Evolutionary conservation across 2,113 vertebrate genomes (phyloP).

Genomic region (Oceanites oceanicus): DNA sequence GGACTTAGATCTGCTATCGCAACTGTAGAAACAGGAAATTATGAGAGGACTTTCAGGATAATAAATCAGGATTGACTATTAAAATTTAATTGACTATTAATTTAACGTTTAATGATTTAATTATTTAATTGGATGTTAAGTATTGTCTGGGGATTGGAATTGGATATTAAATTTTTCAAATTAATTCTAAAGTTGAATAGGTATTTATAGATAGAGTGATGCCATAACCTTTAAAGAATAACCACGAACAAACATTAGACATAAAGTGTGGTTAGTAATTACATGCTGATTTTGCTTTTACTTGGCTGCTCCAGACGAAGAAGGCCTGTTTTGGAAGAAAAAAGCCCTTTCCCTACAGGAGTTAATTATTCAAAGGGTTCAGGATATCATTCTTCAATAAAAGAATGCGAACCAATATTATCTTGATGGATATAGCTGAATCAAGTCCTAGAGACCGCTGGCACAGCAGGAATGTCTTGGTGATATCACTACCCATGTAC

Average conservation of each 20-base stretch:
- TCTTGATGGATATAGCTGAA: not conserved
- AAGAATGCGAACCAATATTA: not conserved
- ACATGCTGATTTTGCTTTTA: not conserved
- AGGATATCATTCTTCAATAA: not conserved
- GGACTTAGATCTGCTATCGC: not conserved
- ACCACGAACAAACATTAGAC: not conserved
- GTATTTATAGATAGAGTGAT: not conserved
- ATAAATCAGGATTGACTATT: not conserved
- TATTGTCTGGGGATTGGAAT: not conserved
- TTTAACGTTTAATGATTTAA: not conserved
- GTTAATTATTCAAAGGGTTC: not conserved
- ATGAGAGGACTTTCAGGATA: not conserved
- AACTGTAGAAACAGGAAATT: not conserved
- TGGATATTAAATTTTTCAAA: not conserved
- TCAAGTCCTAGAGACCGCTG: not conserved
- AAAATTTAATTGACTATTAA: slow-evolving; percentile 6
- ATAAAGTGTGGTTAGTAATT: not conserved
- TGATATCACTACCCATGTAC: not conserved
- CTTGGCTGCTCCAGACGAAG: not conserved
- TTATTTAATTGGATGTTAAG: not conserved
- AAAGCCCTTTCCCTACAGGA: not conserved
- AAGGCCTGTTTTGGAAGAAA: not conserved
- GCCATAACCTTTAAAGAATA: not conserved
- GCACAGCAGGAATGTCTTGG: not conserved
- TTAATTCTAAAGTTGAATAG: not conserved